Base-by-base conservation (phyloP, 2,797 vertebrate species). In the Arnoldichthys spilopterus region DNA sequence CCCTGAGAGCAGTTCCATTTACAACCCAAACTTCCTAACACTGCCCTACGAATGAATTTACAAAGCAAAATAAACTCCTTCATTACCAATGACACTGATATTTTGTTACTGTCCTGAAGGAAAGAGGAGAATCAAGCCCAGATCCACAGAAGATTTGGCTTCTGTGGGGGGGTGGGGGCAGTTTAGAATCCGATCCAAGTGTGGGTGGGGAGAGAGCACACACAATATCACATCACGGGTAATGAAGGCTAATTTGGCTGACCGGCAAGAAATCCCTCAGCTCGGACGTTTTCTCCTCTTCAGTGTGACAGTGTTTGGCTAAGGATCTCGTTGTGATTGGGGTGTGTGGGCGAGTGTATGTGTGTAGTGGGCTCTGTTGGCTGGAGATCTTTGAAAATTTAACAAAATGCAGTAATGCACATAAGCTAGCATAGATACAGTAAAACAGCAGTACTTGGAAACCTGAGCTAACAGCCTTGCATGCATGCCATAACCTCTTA, bases 91-190 rank as follows among this genome's bases (percentile, higher is more conserved):
- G n/a, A n/a, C n/a, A n/a, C n/a, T n/a, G 37, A 37, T 37, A 37
- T 6, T 37, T 37, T 37, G 37, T 37, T 37, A 37, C 37, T 37
- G 37, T 37, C 37, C 70, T 43, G 71, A 54, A 22, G 58, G 69
- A 58, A 76, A 47, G 28, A 66, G n/a, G 40, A 58, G 53, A 56
- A 72, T 80, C 66, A 22, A 32, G 68, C 56, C 54, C 34, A 85
- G 82, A 84, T 82, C 70, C 70, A 26, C 59, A 79, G 82, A 71
- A 61, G 26, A 78, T 83, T 79, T 85, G 74, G 81, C 69, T 47
- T 45, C 75, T 62, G 51, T 13, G 22, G 30, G 66, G 59, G 69
- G 67, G 67, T 70, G 74, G 59, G 74, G 53, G 6, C 51, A 20
- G 7, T 54, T 54, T 54, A 54, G n/a, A 54, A 54, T 54, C 51